These are phyloP conservation scores for Illadopsis cleaveri DNA, from an alignment of 2,113 vertebrate genomes.

Conservation along the genomic window DNA sequence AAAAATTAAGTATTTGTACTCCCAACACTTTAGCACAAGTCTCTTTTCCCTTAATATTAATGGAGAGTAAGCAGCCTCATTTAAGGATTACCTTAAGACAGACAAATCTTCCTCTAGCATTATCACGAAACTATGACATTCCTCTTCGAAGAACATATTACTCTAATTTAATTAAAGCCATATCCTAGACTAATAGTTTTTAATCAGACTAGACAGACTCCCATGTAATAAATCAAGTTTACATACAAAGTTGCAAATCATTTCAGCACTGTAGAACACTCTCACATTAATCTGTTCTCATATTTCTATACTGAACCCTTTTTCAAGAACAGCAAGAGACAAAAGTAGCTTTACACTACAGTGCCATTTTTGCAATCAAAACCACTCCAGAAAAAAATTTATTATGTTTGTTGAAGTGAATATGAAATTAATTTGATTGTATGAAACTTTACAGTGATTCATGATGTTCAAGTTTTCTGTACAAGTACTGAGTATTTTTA, in stretches of 20 bases:
- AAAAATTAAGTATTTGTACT: neutral
- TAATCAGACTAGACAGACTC: neutral
- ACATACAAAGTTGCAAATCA: neutral
- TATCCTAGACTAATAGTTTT: neutral
- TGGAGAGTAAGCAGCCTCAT: neutral
- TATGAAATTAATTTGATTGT: neutral
- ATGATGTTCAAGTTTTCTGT: neutral
- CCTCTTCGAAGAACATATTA: neutral
- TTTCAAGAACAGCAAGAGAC: neutral
- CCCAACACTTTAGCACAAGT: neutral
- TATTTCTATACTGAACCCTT: neutral
- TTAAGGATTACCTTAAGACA: neutral
- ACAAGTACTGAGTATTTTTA: neutral
- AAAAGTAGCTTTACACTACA: neutral
- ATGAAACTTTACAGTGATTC: neutral
- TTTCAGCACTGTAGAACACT: neutral
- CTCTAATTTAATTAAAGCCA: conserved; percentile 9
- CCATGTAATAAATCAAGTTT: neutral
- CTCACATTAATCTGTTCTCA: neutral
- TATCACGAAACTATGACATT: neutral
- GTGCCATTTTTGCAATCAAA: neutral
- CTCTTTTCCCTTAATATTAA: neutral
- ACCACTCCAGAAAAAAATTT: neutral
- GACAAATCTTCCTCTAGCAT: neutral
- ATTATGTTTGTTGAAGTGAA: neutral